Evolutionary conservation across 1,140 invertebrate genomes (phyloP).

Genomic region (Zophobas atratus): DNA sequence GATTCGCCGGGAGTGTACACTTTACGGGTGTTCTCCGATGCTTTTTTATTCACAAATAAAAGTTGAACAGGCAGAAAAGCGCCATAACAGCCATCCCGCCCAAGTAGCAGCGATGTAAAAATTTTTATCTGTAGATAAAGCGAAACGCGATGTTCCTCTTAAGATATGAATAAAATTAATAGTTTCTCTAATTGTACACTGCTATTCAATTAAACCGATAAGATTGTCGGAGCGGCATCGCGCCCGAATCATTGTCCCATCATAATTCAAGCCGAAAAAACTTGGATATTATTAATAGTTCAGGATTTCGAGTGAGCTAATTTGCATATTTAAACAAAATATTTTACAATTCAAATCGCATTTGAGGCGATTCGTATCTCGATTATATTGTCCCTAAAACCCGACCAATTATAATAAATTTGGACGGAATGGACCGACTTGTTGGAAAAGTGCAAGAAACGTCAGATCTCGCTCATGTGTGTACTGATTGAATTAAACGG

Average conservation of each 20-base stretch:
- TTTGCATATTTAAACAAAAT: slow-evolving; percentile 28
- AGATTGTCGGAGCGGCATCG: slow-evolving; percentile 1
- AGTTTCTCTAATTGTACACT: slow-evolving; percentile 23
- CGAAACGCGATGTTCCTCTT: background rate
- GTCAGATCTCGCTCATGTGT: slow-evolving; percentile 45
- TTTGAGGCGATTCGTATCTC: background rate
- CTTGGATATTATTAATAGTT: slow-evolving; percentile 18
- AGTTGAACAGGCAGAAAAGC: background rate
- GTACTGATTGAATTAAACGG: slow-evolving; percentile 45
- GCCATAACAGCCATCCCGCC: background rate
- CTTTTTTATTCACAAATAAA: background rate
- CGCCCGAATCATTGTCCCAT: background rate
- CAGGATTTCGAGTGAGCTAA: slow-evolving; percentile 1
- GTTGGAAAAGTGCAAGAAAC: background rate
- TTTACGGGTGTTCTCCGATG: too few species aligned
- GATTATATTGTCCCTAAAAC: slow-evolving; percentile 9
- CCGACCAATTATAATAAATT: slow-evolving; percentile 28
- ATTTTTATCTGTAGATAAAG: background rate
- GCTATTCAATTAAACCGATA: slow-evolving; percentile 34
- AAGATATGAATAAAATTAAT: slow-evolving; percentile 28
- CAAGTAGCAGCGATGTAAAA: background rate
- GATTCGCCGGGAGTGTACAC: too few species aligned
- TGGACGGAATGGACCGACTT: background rate
- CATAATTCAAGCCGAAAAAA: slow-evolving; percentile 16
- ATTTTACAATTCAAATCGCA: slow-evolving; percentile 36